Percentiles rank a stretch among this genome's conserved stretches.
phyloP scores from a whole-genome alignment of 2,797 vertebrate genomes.

The Hapalemur alaotrensis region DNA sequence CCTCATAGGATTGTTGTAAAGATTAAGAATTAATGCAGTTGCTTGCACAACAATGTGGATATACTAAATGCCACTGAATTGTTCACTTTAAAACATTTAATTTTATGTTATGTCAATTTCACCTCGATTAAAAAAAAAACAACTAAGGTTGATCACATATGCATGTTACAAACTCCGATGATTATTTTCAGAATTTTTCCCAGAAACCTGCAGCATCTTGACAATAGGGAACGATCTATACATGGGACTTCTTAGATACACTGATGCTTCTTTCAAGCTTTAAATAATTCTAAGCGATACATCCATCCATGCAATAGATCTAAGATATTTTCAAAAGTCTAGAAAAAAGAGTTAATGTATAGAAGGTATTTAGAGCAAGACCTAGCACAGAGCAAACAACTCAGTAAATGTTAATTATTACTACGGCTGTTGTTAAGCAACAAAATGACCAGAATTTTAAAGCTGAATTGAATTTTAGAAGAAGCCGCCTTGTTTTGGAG shows the following conservation, averaged over 20 bases:
- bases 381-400: background rate
- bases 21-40: background rate
- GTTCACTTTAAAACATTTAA: background rate
- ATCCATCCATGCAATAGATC: background rate
- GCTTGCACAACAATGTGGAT: no score
- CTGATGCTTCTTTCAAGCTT: background rate
- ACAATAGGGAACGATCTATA: background rate
- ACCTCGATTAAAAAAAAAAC: background rate
- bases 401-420: background rate
- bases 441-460: background rate
- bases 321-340: background rate
- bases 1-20: background rate
- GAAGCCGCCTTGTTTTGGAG: background rate
- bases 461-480: background rate
- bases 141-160: background rate
- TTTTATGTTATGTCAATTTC: background rate
- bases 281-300: background rate
- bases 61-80: background rate
- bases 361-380: background rate
- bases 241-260: background rate
- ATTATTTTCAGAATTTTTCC: background rate
- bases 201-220: background rate
- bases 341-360: background rate
- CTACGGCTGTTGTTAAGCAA: background rate
- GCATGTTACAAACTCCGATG: background rate